Base-by-base conservation (phyloP, 2,888 invertebrate genomes). In the Lasioglossum villosulum region DNA sequence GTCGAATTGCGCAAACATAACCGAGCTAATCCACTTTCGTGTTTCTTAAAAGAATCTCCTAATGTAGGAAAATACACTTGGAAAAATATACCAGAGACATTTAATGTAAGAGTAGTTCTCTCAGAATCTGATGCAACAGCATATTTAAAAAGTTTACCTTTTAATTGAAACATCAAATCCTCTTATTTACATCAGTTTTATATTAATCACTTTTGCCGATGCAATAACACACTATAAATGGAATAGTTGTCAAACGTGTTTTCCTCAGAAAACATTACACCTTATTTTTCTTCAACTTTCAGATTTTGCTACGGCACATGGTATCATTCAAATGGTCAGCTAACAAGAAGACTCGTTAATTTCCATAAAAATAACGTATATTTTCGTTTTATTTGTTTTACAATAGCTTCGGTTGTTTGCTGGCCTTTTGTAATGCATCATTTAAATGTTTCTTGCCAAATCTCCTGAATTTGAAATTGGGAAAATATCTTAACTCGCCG, bases 381-480 rank as follows among this genome's bases (percentile, higher is more conserved):
- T 30, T 63, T 5, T 30, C 16, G 16, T 76, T 70, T 12, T 71
- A 75, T 23, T 27, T 19, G 8, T 45, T 6, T 63, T 63, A 63
- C 63, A 19, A 16, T 16, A 2, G 68, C 78, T 81, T 73, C 2
- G 4, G 30, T 2, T 34, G 8, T 71, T 86, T 91, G 0, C 82
- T 73, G 87, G 92, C 89, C 92, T 95, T 93, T 92, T 95, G 94
- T 82, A 95, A 95, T 34, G 87, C 80, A 72, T 92, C 92, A 71
- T 88, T 83, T 73, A 95, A 83, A 82, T 92, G 92, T 56, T 94
- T 95, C 90, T 95, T 96, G 84, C 96, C 95, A 92, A 97, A 96
- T 92, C 97, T 95, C 92, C 95, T 96, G 73, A 97, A 95, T 92
- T 97, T 97, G 83, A 97, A 97, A 93, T 97, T 96, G 84, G 96